Evolutionary conservation across 2,888 invertebrate species (phyloP).

Genomic region (Himalopsyche tibetana): DNA sequence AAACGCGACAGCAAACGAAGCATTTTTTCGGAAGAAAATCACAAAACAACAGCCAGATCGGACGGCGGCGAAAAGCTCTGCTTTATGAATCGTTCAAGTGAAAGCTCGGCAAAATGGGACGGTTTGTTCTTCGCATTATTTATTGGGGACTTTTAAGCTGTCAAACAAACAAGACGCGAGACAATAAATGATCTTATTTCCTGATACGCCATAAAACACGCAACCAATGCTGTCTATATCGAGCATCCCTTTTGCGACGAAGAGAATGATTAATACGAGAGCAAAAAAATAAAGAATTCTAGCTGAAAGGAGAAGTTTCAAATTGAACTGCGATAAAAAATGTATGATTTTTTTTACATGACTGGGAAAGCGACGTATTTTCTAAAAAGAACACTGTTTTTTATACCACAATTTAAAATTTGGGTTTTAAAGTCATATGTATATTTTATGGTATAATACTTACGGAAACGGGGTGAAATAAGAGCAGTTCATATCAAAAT

Average conservation of each 20-base stretch:
- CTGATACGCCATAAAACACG: slow-evolving; percentile 16
- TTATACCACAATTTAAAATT: too few relatives aligned
- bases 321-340: too few relatives aligned
- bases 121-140: slow-evolving; percentile 35
- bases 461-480: too few relatives aligned
- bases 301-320: too few relatives aligned
- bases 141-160: slow-evolving; percentile 40
- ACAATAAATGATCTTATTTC: slow-evolving; percentile 35
- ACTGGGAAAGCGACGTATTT: too few relatives aligned
- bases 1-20: not conserved
- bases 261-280: not conserved
- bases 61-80: not conserved
- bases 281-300: too few relatives aligned
- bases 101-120: slow-evolving; percentile 8
- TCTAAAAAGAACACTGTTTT: too few relatives aligned
- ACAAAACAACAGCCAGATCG: not conserved
- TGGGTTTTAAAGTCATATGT: too few relatives aligned
- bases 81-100: slow-evolving; percentile 19
- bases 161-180: slow-evolving; percentile 33
- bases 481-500: too few relatives aligned
- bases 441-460: too few relatives aligned
- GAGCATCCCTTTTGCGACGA: not conserved
- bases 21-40: not conserved
- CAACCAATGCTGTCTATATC: slow-evolving; percentile 28
- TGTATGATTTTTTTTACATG: too few relatives aligned